These are phyloP conservation scores for Psilopogon haemacephalus DNA, from an alignment of 2,113 vertebrate species.

Conservation along the genomic window DNA sequence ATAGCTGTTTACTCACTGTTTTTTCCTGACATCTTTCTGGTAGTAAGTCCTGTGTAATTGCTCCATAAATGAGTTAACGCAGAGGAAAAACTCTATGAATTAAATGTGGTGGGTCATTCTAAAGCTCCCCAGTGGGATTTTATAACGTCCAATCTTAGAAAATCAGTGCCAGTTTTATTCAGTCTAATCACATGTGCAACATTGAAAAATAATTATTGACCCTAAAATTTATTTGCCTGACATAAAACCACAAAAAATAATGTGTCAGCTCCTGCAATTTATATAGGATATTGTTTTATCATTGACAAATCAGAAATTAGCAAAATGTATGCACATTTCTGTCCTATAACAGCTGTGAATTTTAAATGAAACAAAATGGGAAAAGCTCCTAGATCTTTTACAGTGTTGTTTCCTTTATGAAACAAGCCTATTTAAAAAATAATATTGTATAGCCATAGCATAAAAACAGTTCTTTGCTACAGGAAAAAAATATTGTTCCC, in stretches of 20 bases:
- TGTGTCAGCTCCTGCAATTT: conserved; percentile 15
- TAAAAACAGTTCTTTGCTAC: background rate
- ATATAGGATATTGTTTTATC: background rate
- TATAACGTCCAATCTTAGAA: conserved; percentile 62
- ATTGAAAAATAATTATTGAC: conserved; percentile 54
- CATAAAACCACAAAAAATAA: conserved; percentile 20
- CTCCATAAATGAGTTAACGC: conserved; percentile 37
- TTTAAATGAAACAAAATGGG: background rate
- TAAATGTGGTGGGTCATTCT: conserved; percentile 20
- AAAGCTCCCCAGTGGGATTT: conserved; percentile 50
- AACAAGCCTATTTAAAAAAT: background rate
- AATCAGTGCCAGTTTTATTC: conserved; percentile 42
- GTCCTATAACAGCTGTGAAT: background rate
- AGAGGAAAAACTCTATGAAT: conserved; percentile 12
- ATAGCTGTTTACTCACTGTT: background rate
- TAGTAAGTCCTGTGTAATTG: conserved; percentile 18
- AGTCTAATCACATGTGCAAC: conserved; percentile 47
- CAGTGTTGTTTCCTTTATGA: background rate
- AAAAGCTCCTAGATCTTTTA: background rate
- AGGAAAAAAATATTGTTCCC: background rate
- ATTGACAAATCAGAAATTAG: background rate
- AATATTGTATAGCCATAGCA: background rate
- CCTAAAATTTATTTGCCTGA: conserved; percentile 39
- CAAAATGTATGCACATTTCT: background rate
- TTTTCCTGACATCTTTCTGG: background rate